phyloP scores from a whole-genome alignment of 2,113 vertebrate species.

The Nycticebus coucang region DNA sequence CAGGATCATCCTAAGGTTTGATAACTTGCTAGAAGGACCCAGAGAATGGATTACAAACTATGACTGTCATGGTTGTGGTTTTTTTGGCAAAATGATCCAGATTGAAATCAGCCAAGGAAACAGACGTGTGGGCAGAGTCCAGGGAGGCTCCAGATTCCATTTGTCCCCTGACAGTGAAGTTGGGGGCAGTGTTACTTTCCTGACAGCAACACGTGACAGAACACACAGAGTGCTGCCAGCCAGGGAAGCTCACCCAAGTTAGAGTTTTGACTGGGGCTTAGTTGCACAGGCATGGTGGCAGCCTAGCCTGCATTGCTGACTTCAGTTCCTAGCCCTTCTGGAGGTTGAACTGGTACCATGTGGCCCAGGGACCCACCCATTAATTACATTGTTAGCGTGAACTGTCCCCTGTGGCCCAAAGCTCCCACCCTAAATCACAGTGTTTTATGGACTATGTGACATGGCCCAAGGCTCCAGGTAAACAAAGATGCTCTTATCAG shows the following conservation, averaged over 20 bases:
- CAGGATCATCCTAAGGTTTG: not conserved
- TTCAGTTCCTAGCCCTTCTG: not conserved
- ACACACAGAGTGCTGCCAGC: not conserved
- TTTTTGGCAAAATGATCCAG: not conserved
- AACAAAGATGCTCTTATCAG: not conserved
- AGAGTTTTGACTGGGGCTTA: not conserved
- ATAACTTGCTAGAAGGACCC: not conserved
- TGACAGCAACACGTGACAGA: not conserved
- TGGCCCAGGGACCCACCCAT: not conserved
- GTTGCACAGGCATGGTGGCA: fast-evolving
- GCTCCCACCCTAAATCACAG: not conserved
- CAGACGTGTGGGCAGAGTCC: not conserved
- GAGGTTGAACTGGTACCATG: not conserved
- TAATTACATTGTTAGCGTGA: not conserved
- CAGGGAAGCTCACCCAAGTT: not conserved
- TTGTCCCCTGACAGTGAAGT: not conserved
- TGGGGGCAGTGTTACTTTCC: fast-evolving
- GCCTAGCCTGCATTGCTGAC: not conserved
- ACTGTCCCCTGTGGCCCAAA: not conserved
- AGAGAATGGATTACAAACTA: not conserved
- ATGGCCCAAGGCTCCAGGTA: not conserved
- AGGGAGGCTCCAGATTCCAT: not conserved
- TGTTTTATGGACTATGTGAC: not conserved
- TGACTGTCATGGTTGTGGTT: not conserved
- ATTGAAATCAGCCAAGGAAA: not conserved